Conservation (phyloP, 2,113 vertebrate species). For the Lathamus discolor region DNA sequence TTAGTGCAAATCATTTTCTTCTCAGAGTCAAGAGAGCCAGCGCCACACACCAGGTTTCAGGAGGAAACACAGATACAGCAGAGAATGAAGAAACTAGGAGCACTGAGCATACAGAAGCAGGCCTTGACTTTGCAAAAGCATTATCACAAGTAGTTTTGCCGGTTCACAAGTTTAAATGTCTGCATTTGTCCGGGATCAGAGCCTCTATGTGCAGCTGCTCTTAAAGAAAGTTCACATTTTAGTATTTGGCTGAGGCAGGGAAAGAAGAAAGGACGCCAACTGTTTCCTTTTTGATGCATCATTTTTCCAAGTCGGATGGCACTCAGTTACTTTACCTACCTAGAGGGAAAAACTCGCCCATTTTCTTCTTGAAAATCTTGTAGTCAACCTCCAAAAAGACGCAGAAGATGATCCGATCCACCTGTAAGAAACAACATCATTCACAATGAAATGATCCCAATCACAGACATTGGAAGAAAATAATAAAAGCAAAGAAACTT, state of each 20-base stretch:
- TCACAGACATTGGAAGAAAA: background rate
- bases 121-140: background rate
- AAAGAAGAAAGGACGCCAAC: background rate
- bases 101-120: background rate
- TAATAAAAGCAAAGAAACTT: background rate
- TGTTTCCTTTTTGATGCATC: background rate
- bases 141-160: background rate
- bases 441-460: conserved; percentile 5
- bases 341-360: conserved; percentile 86
- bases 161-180: background rate
- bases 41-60: background rate
- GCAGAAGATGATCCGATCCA: conserved; percentile 95
- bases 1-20: background rate
- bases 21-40: background rate
- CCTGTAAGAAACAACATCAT: conserved; percentile 77
- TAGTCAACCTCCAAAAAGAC: conserved; percentile 97
- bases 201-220: background rate
- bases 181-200: background rate
- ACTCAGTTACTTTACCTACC: conserved; percentile 73
- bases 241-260: background rate
- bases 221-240: conserved; percentile 18
- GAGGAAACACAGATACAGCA: background rate
- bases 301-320: background rate
- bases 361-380: conserved; percentile 97
- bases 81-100: background rate